Base-by-base conservation (phyloP, 1,140 invertebrate species). In the Drosophila subobscura region DNA sequence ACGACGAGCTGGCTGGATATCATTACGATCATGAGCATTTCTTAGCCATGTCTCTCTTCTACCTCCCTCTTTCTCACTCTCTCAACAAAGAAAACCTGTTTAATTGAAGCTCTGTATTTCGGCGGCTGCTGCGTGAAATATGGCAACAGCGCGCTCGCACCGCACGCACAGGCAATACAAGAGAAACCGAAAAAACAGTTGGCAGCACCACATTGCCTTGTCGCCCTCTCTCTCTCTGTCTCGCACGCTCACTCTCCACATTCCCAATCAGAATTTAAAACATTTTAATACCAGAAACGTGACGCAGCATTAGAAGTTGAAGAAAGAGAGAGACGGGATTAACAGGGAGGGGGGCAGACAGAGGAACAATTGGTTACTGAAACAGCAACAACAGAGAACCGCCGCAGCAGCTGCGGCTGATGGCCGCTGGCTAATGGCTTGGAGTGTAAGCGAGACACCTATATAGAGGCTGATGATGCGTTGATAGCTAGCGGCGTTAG, bases 181-280 rank as follows among this genome's bases (percentile, higher is more conserved):
- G 27, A 44, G 46, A 49, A 67, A 67, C 50, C 29, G 55, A 68
- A 68, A 63, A 68, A 68, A 68, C 79, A 71, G 56, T 70, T 83
- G 70, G 74, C 63, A 73, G 60, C 49, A 47, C 78, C 77, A 50
- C 40, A 45, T 42, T 60, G 22, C 42, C 42, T 41, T 20, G 0
- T 20, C 16, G 16, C 22, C 25, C 42, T 37, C 33, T 37, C 8
- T 37, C 33, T 37, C 33, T 20, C 16, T 20, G 1, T 37, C 29
- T 33, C 8, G 27, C 27, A 29, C 27, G 8, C 29, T 10, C 8
- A 3, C 29, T 33, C 29, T 33, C 7, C 61, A 25, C 46, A 51
- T 55, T 65, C 47, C 64, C 77, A 86, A 86, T 77, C 81, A 81
- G 78, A 88, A 86, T 88, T 88, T 88, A 50, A 76, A 78, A 75